Base-by-base conservation (phyloP, 2,888 invertebrate species). In the Agrotis puta region DNA sequence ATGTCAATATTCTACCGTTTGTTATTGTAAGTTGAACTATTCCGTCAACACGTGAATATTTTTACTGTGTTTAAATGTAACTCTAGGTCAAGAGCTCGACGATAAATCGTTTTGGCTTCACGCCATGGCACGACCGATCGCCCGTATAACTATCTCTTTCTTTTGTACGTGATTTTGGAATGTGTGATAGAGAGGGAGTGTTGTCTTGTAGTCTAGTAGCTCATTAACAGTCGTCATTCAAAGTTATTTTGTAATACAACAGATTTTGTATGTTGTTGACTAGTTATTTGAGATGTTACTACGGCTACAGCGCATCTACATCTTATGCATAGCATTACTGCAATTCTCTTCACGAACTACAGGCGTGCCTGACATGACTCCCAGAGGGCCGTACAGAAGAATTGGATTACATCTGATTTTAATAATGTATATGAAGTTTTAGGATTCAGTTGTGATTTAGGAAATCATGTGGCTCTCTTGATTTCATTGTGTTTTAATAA, bases 61-160 rank as follows among this genome's bases (percentile, higher is more conserved):
- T 86, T 79, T 81, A 82, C 81, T 86, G 82, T 88, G 87, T 89
- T 88, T 88, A 90, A 91, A 91, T 90, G 88, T 89, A 91, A 88
- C 91, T 92, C 93, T 94, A 94, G 94, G 94, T 94, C 94, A 93
- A 93, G 91, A 89, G 88, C 89, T 90, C 77, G 81, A 72, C 82
- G 85, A 88, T 90, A 87, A 83, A 88, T 69, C 77, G 81, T 86
- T 86, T 90, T 94, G 94, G 93, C 92, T 81, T 51, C 64, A 58
- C 67, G 93, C 94, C 93, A 92, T 88, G 72, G 56, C 50, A 48
- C 74, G 57, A 67, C 54, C 58, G 58, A 67, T 69, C 68, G 47
- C 73, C 72, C 43, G 11, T 67, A 33, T 70, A 51, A 74, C 69
- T 85, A 63, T 87, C 85, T 87, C 84, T 72, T 81, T 85, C 82